A percentile compares a stretch with the other conserved stretches of the same genome.
phyloP scores from a whole-genome alignment of 2,113 vertebrate species.

The Larimichthys crocea region DNA sequence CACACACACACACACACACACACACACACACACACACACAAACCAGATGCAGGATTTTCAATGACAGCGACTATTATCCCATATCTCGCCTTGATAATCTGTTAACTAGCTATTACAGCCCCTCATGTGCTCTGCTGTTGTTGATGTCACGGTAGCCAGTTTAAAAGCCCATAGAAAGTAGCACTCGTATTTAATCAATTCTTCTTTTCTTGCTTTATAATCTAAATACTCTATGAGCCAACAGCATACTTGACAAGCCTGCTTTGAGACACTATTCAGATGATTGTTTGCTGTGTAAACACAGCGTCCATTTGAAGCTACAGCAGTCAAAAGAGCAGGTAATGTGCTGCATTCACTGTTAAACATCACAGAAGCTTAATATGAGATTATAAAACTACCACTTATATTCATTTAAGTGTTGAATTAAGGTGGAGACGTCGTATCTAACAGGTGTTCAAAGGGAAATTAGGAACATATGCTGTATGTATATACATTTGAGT shows the following conservation, averaged over 20 bases:
- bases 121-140: conserved; percentile 4
- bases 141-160: too few species aligned
- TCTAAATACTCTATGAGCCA: conserved; percentile 17
- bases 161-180: background rate
- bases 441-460: conserved; percentile 1
- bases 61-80: conserved; percentile 31
- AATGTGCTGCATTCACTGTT: conserved; percentile 25
- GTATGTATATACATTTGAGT: background rate
- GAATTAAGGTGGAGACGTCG: background rate
- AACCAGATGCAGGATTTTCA: conserved; percentile 48
- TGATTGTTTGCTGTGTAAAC: conserved; percentile 75
- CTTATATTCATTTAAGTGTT: background rate
- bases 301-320: conserved; percentile 63
- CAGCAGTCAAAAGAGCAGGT: conserved; percentile 58
- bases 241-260: conserved; percentile 47
- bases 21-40: conserved; percentile 28
- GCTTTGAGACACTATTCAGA: conserved; percentile 50
- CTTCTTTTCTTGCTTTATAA: conserved; percentile 15
- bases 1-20: conserved; percentile 17
- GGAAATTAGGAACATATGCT: background rate
- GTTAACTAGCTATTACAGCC: conserved; percentile 62
- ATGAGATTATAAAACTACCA: background rate
- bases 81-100: conserved; percentile 68
- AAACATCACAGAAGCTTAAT: conserved; percentile 16
- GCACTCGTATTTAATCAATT: background rate